Percentiles rank a stretch among this genome's conserved stretches.
phyloP scores from a whole-genome alignment of 1,140 invertebrate genomes.

The Polypedilum pembai region DNA sequence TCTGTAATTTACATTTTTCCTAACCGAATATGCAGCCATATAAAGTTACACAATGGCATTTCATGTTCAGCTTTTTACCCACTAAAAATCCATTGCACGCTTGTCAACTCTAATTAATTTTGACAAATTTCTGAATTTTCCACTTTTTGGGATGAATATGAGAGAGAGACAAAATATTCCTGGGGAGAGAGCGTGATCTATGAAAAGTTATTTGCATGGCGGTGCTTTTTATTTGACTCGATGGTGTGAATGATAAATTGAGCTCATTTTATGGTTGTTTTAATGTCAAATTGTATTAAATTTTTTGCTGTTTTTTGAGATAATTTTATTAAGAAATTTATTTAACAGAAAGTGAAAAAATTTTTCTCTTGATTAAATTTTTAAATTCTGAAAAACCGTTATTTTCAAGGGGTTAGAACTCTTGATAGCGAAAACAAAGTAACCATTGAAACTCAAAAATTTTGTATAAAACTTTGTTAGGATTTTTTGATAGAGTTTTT shows the following conservation, averaged over 20 bases:
- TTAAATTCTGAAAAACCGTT: no score
- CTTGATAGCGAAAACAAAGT: no score
- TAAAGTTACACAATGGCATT: not conserved
- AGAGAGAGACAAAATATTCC: not conserved
- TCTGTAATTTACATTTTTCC: not conserved
- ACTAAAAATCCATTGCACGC: not conserved
- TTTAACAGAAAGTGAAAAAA: no score
- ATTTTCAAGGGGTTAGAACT: no score
- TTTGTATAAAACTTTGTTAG: no score
- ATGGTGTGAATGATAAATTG: slow-evolving; percentile 18
- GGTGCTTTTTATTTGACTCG: not conserved
- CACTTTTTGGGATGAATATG: not conserved
- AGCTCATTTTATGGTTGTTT: slow-evolving; percentile 13
- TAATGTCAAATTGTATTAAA: slow-evolving; percentile 16
- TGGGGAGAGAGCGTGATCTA: not conserved
- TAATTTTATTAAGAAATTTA: no score
- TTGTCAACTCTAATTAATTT: slow-evolving; percentile 19
- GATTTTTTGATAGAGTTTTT: no score
- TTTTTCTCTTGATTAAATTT: no score
- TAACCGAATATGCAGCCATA: not conserved
- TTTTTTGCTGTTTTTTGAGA: no score
- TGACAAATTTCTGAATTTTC: slow-evolving; percentile 12
- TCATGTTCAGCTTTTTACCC: not conserved
- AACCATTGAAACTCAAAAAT: no score
- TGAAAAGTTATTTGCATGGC: not conserved